A percentile compares a stretch with the other conserved stretches of the same genome.
Conservation (phyloP, 1,140 invertebrate species). For the Microvelia longipes region DNA sequence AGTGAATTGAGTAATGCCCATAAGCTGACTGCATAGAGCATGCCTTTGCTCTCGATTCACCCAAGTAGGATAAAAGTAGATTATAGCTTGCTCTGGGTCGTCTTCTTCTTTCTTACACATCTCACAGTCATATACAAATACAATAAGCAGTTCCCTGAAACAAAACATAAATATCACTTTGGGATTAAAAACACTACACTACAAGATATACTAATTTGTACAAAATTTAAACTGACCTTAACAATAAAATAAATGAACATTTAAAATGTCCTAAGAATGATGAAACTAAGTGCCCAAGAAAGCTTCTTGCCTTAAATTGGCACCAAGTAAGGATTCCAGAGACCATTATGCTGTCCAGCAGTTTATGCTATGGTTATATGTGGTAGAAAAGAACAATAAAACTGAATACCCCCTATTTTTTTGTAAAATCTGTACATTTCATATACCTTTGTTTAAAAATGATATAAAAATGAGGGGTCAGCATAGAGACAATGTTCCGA, state of each 20-base stretch:
- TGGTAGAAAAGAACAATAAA: too few species aligned
- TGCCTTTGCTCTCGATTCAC: conserved; percentile 63
- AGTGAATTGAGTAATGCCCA: conserved; percentile 63
- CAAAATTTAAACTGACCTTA: neutral
- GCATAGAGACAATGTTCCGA: too few species aligned
- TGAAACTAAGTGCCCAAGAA: neutral
- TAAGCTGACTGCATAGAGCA: conserved; percentile 62
- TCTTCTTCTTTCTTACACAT: conserved; percentile 59
- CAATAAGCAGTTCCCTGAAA: conserved; percentile 65
- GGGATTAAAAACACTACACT: neutral
- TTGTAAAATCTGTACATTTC: too few species aligned
- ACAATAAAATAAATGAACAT: neutral
- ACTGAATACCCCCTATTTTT: too few species aligned
- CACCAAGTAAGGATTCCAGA: too few species aligned
- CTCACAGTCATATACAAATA: conserved; percentile 72
- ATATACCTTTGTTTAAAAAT: too few species aligned
- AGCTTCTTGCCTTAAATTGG: too few species aligned
- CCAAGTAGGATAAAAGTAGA: conserved; percentile 79
- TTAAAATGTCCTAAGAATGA: neutral
- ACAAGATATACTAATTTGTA: neutral
- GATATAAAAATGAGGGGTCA: too few species aligned
- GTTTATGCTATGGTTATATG: too few species aligned
- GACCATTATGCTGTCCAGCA: too few species aligned
- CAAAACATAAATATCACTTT: neutral
- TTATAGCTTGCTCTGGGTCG: conserved; percentile 65